These are phyloP conservation scores for Nomada goodeniana DNA, from an alignment of 2,888 invertebrate genomes.

Conservation along the genomic window DNA sequence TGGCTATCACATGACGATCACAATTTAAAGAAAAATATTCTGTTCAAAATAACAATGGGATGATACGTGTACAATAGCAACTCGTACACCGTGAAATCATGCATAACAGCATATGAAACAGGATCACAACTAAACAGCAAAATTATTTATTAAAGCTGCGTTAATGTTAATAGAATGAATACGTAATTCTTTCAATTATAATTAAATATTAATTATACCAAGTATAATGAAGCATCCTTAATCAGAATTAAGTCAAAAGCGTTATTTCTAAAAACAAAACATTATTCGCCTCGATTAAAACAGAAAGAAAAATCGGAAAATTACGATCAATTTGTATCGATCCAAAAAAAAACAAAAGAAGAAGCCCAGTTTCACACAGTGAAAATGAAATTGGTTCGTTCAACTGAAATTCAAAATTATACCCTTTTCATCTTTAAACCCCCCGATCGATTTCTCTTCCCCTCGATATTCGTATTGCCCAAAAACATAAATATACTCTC, in stretches of 20 bases:
- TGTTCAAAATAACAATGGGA: not conserved
- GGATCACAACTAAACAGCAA: not conserved
- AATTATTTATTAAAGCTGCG: not conserved
- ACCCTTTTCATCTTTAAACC: not conserved
- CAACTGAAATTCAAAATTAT: not conserved
- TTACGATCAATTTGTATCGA: not conserved
- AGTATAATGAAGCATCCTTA: conserved; percentile 8
- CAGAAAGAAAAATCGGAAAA: conserved; percentile 3
- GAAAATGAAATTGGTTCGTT: not conserved
- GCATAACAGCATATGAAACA: conserved; percentile 3
- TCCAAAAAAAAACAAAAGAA: too few relatives aligned
- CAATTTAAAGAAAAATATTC: not conserved
- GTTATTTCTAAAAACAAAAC: too few relatives aligned
- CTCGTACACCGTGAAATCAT: conserved; percentile 9
- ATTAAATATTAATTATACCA: conserved; percentile 11
- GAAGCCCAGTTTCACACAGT: not conserved
- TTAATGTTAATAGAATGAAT: conserved; percentile 33
- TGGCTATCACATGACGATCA: not conserved
- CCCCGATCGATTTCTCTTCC: conserved; percentile 8
- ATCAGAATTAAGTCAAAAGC: conserved; percentile 14
- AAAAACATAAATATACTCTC: not conserved
- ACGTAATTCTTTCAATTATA: conserved; percentile 1
- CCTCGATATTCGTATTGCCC: conserved; percentile 2
- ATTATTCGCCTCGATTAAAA: not conserved
- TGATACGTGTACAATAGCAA: not conserved